A percentile compares a stretch with the other conserved stretches of the same genome.
Conservation (phyloP, 2,888 invertebrate species). For the Heteropelma amictum region DNA sequence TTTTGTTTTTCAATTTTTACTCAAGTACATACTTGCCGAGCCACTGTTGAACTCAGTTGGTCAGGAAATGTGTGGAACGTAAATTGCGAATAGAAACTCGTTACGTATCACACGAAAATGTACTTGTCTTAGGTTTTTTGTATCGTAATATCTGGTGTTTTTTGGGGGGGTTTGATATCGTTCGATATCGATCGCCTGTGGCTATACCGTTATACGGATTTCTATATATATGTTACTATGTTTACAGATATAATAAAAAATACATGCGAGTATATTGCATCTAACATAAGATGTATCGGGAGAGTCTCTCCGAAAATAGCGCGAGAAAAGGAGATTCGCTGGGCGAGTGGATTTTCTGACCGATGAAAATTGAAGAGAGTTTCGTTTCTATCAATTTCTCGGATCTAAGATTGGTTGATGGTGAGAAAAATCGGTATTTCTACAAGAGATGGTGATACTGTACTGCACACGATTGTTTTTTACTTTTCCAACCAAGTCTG, state of each 20-base stretch:
- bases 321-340: constrained; percentile 24
- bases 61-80: no score
- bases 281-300: background rate
- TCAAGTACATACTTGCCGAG: no score
- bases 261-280: background rate
- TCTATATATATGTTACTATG: background rate
- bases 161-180: no score
- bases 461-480: constrained; percentile 3
- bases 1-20: no score
- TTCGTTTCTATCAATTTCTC: constrained; percentile 28
- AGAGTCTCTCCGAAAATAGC: constrained; percentile 20
- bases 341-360: constrained; percentile 27
- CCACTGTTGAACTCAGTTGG: no score
- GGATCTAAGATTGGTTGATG: background rate
- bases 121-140: no score
- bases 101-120: no score
- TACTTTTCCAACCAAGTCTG: background rate
- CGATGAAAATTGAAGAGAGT: constrained; percentile 21
- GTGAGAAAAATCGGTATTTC: constrained; percentile 10
- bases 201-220: no score
- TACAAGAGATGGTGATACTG: background rate
- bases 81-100: no score
- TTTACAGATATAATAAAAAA: background rate
- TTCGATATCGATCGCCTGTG: background rate
- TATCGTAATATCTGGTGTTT: no score